Evolutionary conservation across 2,113 vertebrate genomes (phyloP), one percentile per base, ranked within the genome.

Genomic region (Paradoxurus hermaphroditus): DNA sequence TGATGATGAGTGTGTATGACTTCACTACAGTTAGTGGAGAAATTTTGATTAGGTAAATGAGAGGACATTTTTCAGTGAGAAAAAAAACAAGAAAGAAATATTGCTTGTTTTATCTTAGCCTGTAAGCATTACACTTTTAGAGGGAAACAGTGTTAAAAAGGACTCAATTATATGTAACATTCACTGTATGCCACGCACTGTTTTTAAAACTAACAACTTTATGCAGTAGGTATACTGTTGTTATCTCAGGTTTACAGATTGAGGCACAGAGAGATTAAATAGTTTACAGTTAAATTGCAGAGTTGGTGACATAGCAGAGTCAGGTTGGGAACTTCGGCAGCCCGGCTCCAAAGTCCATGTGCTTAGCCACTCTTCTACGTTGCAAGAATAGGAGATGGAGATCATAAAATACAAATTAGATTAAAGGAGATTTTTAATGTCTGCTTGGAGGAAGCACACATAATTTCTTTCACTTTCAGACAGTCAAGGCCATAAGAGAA

Each of bases 381-480:
- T 90, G 39, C 51, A 90, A 19, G 15, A 83, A 15, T 25, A 21
- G 65, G 86, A 93, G 29, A n/a, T 49, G 51, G 41, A 94, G 31
- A 91, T 46, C 19, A 56, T 92, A 70, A 92, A 51, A 92, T 79
- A 88, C 6, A 91, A 65, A 59, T 39, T 29, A 95, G 75, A 59
- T 90, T 81, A 53, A 88, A 83, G 67, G 36, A 51, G 29, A n/a
- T 34, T 91, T 96, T 96, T 34, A 91, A 95, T 4, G 78, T 90
- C 25, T 90, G 10, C 86, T 89, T 94, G 14, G 31, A 94, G 46
- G 44, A 59, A 84, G 59, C 63, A 88, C 67, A 94, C 12, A 19
- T 68, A 84, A 94, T 88, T 96, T 95, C 27, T 95, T 89, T 97
- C 89, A 90, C 73, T 94, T 95, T 92, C 31, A 95, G 94, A 49